Conservation (phyloP, 2,113 vertebrate species). For the Heloderma charlesbogerti region DNA sequence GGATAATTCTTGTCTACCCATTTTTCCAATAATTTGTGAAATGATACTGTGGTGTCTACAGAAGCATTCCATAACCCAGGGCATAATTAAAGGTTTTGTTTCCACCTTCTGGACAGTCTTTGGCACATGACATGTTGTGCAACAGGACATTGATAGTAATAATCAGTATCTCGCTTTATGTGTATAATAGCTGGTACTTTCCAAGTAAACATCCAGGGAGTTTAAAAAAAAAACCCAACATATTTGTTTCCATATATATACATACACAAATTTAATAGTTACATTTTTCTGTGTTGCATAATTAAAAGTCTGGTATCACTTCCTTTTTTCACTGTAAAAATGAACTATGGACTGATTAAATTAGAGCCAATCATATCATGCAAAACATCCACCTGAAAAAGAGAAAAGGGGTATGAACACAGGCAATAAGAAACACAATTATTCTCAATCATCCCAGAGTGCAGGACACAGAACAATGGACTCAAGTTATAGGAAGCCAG, state of each 20-base stretch:
- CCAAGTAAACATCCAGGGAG: conserved; percentile 16
- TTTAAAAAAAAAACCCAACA: conserved; percentile 27
- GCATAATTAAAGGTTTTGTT: neutral
- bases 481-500: too few relatives aligned
- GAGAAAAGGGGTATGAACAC: conserved; percentile 13
- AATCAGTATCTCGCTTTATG: neutral
- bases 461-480: too few relatives aligned
- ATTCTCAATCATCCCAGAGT: too few relatives aligned
- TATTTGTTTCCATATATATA: conserved; percentile 37
- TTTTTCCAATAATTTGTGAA: neutral
- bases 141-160: neutral
- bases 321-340: conserved; percentile 22
- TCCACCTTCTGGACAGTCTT: neutral
- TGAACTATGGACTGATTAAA: conserved; percentile 62
- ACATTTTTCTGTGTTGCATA: neutral
- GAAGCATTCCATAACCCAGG: neutral
- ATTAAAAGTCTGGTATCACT: conserved; percentile 18
- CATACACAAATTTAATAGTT: conserved; percentile 9
- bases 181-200: neutral
- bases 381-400: conserved; percentile 76
- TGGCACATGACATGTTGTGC: neutral
- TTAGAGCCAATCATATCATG: conserved; percentile 69
- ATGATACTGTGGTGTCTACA: neutral
- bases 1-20: accelerated
- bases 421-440: neutral